Evolutionary conservation across 2,113 vertebrate genomes (phyloP).

Genomic region (Podarcis cretensis): DNA sequence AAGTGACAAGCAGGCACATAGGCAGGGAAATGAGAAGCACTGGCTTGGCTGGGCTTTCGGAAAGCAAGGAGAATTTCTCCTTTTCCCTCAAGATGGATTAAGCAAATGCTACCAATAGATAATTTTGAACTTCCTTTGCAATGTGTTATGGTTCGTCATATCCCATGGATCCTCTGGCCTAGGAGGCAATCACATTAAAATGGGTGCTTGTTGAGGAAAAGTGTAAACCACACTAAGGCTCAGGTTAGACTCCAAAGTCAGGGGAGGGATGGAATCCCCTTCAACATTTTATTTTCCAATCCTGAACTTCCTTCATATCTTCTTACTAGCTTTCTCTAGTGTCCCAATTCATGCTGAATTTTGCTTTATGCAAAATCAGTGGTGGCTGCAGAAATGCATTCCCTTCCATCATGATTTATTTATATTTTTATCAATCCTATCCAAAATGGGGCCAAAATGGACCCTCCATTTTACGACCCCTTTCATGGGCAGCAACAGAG

Average conservation of each 20-base stretch:
- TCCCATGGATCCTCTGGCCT: conserved; percentile 19
- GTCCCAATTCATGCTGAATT: not conserved
- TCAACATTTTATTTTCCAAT: not conserved
- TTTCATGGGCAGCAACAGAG: too few relatives aligned
- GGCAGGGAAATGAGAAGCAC: conserved; percentile 61
- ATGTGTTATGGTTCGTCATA: conserved; percentile 61
- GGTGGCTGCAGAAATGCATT: too few relatives aligned
- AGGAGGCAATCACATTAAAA: conserved; percentile 18
- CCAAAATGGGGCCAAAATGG: too few relatives aligned
- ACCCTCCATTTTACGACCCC: too few relatives aligned
- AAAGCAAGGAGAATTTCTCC: conserved; percentile 62
- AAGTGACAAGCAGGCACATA: conserved; percentile 67
- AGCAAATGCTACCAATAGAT: conserved; percentile 63
- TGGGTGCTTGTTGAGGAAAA: not conserved
- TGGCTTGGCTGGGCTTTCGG: conserved; percentile 37
- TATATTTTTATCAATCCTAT: too few relatives aligned
- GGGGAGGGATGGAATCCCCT: too few relatives aligned
- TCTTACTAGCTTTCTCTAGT: not conserved
- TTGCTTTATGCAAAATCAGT: not conserved
- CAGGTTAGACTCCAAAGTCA: not conserved
- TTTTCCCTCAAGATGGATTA: conserved; percentile 61
- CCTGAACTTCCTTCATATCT: not conserved
- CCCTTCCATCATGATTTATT: too few relatives aligned
- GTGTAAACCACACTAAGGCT: not conserved
- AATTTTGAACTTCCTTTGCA: conserved; percentile 63